These are phyloP conservation scores for Anas platyrhynchos DNA, from an alignment of 2,113 vertebrate genomes.

Conservation along the genomic window DNA sequence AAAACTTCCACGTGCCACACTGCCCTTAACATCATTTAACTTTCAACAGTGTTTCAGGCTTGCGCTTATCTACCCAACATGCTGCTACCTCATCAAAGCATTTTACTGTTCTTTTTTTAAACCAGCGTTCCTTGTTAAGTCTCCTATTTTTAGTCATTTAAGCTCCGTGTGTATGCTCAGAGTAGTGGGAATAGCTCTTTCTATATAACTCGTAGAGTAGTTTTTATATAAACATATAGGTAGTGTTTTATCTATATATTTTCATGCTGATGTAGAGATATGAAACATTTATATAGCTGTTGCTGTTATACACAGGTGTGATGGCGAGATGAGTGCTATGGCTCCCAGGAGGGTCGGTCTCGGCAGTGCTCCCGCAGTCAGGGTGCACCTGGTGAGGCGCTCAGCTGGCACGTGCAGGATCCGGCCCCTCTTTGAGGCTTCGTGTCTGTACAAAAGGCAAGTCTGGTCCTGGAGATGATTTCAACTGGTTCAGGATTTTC, in stretches of 20 bases:
- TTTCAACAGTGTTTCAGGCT: neutral
- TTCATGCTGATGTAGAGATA: rapidly evolving
- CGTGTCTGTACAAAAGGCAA: rapidly evolving
- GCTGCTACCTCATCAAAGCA: neutral
- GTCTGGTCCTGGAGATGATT: neutral
- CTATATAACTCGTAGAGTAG: too few relatives aligned
- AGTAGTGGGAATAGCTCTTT: neutral
- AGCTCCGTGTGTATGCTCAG: neutral
- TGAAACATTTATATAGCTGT: rapidly evolving
- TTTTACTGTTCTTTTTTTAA: neutral
- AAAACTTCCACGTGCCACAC: rapidly evolving
- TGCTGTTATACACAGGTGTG: neutral
- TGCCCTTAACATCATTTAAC: neutral
- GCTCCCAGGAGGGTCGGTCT: neutral
- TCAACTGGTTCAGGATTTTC: neutral
- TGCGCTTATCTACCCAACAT: neutral
- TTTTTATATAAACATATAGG: too few relatives aligned
- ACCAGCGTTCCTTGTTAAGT: neutral
- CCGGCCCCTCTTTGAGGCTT: rapidly evolving
- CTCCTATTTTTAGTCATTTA: neutral
- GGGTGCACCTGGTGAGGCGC: rapidly evolving
- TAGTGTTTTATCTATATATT: rapidly evolving
- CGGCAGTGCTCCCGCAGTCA: rapidly evolving
- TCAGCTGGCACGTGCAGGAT: rapidly evolving
- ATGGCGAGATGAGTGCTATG: neutral